A percentile compares a stretch with the other conserved stretches of the same genome.
Evolutionary conservation across 2,113 vertebrate genomes (phyloP).

Genomic region (Mus spicilegus): DNA sequence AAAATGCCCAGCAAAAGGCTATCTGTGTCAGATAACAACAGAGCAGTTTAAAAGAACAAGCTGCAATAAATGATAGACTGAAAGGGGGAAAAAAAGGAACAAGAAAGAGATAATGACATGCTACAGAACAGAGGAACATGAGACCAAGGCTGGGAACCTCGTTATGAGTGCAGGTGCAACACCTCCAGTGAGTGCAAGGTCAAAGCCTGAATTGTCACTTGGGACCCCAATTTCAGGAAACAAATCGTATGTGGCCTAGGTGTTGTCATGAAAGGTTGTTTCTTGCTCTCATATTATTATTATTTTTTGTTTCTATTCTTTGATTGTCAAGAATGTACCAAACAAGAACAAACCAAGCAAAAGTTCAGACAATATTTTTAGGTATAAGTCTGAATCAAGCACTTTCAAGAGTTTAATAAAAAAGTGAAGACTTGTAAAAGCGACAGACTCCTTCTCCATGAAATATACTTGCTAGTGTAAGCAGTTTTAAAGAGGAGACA

Average conservation of each 20-base stretch:
- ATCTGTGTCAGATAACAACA: constrained; percentile 66
- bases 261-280: constrained; percentile 76
- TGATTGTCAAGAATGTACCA: constrained; percentile 66
- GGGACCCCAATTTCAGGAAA: constrained; percentile 80
- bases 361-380: constrained; percentile 64
- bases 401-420: constrained; percentile 32
- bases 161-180: constrained; percentile 65
- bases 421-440: constrained; percentile 40
- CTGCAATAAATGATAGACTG: constrained; percentile 27
- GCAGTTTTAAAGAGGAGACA: not conserved
- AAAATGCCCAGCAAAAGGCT: constrained; percentile 56
- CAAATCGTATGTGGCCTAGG: constrained; percentile 75
- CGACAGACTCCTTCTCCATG: not conserved
- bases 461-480: not conserved
- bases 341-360: constrained; percentile 42
- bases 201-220: constrained; percentile 74
- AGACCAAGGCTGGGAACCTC: constrained; percentile 55
- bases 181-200: constrained; percentile 66
- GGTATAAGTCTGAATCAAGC: constrained; percentile 30
- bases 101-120: constrained; percentile 68
- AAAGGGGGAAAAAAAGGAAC: constrained; percentile 64
- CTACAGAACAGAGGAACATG: constrained; percentile 30
- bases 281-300: constrained; percentile 58
- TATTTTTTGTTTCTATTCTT: constrained; percentile 74
- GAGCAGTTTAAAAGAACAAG: constrained; percentile 69